Evolutionary conservation across 2,888 invertebrate genomes (phyloP), one percentile per base, ranked within the genome.

Genomic region (Cheilosia variabilis): DNA sequence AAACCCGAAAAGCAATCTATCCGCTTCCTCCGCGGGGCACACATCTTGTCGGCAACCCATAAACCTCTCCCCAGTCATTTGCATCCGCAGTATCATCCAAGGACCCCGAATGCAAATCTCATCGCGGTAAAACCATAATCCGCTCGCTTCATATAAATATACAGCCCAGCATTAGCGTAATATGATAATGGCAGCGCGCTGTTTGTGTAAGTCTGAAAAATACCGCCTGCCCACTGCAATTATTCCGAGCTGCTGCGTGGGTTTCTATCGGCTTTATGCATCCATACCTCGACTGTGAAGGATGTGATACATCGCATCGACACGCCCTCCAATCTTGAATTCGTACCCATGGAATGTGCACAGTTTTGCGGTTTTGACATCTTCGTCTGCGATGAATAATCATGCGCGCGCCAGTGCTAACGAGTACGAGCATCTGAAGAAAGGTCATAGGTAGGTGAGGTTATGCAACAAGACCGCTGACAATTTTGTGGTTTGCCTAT

Each of bases 221-320:
- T 72, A 68, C 83, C 68, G 62, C 50, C 83, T 78, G 83, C 83
- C 83, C 68, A 78, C 83, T 73, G 66, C 73, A 79, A 73, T 83
- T 83, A 52, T 57, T 27, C 19, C 19, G 15, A 19, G 37, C 37
- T 17, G 24, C 13, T 31, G 75, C 81, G 75, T 75, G 62, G 80
- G 80, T 50, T 41, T 72, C 41, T 58, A 58, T 71, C 57, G 69
- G 69, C 58, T 71, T 71, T 45, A 57, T 17, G 57, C 53, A 37
- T 58, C 45, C 53, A 31, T 47, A n/a, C 52, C 15, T 6, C 53
- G 27, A 58, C 24, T 50, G 37, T 19, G 45, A 62, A 43, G 41
- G 52, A 79, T 79, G 41, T 34, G 71, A 76, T 65, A 45, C 71
- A 76, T 27, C 6, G 27, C 71, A 76, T 27, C 6, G 27, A 22